These are phyloP conservation scores for Charaxes varanes DNA, from an alignment of 1,140 invertebrate species.

Conservation along the genomic window DNA sequence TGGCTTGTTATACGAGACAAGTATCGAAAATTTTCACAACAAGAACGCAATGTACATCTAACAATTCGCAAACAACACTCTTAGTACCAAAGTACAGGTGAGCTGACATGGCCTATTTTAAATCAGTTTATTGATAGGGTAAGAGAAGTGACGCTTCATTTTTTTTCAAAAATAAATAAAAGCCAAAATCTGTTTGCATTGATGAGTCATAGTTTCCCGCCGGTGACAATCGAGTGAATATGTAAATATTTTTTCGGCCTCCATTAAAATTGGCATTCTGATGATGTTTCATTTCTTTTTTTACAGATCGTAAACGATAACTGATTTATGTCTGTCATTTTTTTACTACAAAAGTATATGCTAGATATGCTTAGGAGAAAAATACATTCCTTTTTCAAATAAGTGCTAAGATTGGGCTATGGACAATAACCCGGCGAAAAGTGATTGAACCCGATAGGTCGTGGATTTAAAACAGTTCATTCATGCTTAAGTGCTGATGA, in stretches of 20 bases:
- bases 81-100: not conserved
- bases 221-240: conserved; percentile 27
- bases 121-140: conserved; percentile 32
- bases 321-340: too few relatives aligned
- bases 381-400: too few relatives aligned
- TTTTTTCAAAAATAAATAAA: conserved; percentile 52
- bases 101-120: conserved; percentile 27
- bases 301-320: too few relatives aligned
- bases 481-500: too few relatives aligned
- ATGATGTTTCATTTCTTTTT: conserved; percentile 7
- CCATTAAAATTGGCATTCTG: conserved; percentile 34
- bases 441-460: too few relatives aligned
- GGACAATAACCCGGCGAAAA: too few relatives aligned
- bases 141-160: conserved; percentile 17
- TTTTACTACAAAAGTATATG: too few relatives aligned
- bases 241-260: conserved; percentile 29
- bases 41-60: not conserved
- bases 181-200: conserved; percentile 43
- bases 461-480: too few relatives aligned
- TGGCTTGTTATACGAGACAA: not conserved
- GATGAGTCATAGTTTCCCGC: conserved; percentile 27
- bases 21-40: too few relatives aligned
- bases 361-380: too few relatives aligned
- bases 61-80: not conserved
- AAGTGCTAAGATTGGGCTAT: too few relatives aligned